A percentile compares a stretch with the other conserved stretches of the same genome.
phyloP scores from a whole-genome alignment of 2,113 vertebrate genomes.

The Piliocolobus tephrosceles region DNA sequence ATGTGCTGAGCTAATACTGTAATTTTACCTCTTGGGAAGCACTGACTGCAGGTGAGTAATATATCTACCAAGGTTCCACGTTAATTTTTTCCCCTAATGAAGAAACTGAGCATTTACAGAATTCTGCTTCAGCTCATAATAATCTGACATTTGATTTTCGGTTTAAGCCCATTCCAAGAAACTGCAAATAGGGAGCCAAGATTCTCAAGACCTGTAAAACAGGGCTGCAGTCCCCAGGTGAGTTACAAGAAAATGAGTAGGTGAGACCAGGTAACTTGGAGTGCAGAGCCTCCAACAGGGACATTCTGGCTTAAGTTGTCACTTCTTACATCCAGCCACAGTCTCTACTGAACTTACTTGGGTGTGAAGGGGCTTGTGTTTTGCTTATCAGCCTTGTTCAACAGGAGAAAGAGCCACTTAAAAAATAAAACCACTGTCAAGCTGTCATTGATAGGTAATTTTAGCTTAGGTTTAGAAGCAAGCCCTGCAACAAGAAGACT shows the following conservation, averaged over 20 bases:
- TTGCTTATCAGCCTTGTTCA: neutral
- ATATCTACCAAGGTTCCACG: slow-evolving; percentile 57
- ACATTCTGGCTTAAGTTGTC: neutral
- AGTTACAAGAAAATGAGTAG: slow-evolving; percentile 32
- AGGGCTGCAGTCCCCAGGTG: neutral
- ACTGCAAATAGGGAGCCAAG: slow-evolving; percentile 20
- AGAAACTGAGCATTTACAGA: slow-evolving; percentile 45
- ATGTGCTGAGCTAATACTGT: slow-evolving; percentile 66
- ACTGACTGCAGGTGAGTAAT: slow-evolving; percentile 68
- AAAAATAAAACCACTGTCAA: slow-evolving; percentile 5
- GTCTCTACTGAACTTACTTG: slow-evolving; percentile 1
- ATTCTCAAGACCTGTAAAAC: slow-evolving; percentile 51
- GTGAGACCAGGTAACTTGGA: neutral
- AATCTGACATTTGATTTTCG: slow-evolving; percentile 61
- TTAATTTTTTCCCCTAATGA: slow-evolving; percentile 34
- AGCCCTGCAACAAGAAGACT: neutral
- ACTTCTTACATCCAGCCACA: neutral
- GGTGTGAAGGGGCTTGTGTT: neutral
- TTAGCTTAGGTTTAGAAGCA: slow-evolving; percentile 3
- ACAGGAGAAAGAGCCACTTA: neutral
- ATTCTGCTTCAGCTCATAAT: slow-evolving; percentile 56
- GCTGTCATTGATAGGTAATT: neutral
- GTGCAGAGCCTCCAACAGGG: neutral
- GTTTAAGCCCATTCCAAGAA: neutral
- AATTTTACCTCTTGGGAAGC: slow-evolving; percentile 70